Evolutionary conservation across 2,797 vertebrate genomes (phyloP).

Genomic region (Nannoperca australis): DNA sequence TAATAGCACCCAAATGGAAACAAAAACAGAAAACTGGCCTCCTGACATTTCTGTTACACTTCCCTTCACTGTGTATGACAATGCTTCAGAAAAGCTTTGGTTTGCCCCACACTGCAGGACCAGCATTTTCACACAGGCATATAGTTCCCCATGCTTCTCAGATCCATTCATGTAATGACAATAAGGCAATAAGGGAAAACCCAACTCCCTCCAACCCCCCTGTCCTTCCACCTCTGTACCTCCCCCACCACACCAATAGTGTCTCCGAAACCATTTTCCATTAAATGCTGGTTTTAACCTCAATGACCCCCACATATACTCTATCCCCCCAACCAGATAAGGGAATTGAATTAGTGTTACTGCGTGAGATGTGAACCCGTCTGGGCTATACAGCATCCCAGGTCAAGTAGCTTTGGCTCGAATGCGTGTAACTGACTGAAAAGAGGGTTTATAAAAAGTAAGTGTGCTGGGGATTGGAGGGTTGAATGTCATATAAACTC

Average conservation of each 20-base stretch:
- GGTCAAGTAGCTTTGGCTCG: slow-evolving; percentile 38
- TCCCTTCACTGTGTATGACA: not conserved
- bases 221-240: slow-evolving; percentile 23
- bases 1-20: not conserved
- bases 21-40: slow-evolving; percentile 8
- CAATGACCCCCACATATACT: slow-evolving; percentile 54
- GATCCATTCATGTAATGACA: slow-evolving; percentile 45
- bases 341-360: slow-evolving; percentile 63
- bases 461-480: slow-evolving; percentile 5
- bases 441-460: slow-evolving; percentile 24
- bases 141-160: not conserved
- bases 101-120: not conserved
- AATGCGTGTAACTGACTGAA: slow-evolving; percentile 18
- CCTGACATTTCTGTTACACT: slow-evolving; percentile 16
- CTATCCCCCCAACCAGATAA: slow-evolving; percentile 49
- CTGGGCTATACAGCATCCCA: slow-evolving; percentile 10
- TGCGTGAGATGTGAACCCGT: slow-evolving; percentile 49
- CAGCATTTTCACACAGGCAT: not conserved
- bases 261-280: slow-evolving; percentile 68
- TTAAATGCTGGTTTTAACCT: slow-evolving; percentile 76
- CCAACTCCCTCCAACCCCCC: not conserved
- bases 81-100: slow-evolving; percentile 11
- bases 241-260: slow-evolving; percentile 63
- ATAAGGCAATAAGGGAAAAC: slow-evolving; percentile 34
- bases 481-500: slow-evolving; percentile 28